Base-by-base conservation (phyloP, 2,888 invertebrate genomes). In the Thymelicus sylvestris region DNA sequence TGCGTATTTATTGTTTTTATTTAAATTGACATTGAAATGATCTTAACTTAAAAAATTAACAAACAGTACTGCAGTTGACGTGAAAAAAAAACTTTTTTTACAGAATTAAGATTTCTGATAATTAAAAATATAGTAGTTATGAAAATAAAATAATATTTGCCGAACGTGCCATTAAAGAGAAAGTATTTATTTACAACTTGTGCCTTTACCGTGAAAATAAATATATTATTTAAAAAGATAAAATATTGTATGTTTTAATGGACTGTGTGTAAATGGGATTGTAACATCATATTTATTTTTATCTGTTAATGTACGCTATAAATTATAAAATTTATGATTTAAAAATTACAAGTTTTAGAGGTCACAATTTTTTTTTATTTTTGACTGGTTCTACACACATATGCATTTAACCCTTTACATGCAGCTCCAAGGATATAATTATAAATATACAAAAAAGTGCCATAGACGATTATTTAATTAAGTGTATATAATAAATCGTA, bases 381-480 rank as follows among this genome's bases (percentile, higher is more conserved):
- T 38, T 5, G 15, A 15, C 15, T 19, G 15, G 6, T n/a, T 13
- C 38, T 52, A 44, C 12, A 12, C 44, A 44, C 63, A 57, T 62
- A 24, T 60, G n/a, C n/a, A 48, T 48, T 67, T 24, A 44, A 44
- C 12, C n/a, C 57, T 47, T 62, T 64, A 50, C 69, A 50, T 64
- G 57, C 38, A 69, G 57, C 69, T 69, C 63, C n/a, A 19, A 19
- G 38, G n/a, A 52, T 52, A 62, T 64, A 24, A 47, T 64, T 59
- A 50, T 57, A 44, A 64, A 64, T 64, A 57, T 63, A 39, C 55
- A 5, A 64, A 59, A 69, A 75, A 71, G 83, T 83, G 83, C 84
- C 83, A 78, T 78, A 77, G 71, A 76, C 66, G 73, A 72, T 73
- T 72, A 71, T 74, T 24, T 70, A 70, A 62, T 41, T 76, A 77